Conservation (phyloP, 2,888 invertebrate genomes). For the Hedychridium roseum region DNA sequence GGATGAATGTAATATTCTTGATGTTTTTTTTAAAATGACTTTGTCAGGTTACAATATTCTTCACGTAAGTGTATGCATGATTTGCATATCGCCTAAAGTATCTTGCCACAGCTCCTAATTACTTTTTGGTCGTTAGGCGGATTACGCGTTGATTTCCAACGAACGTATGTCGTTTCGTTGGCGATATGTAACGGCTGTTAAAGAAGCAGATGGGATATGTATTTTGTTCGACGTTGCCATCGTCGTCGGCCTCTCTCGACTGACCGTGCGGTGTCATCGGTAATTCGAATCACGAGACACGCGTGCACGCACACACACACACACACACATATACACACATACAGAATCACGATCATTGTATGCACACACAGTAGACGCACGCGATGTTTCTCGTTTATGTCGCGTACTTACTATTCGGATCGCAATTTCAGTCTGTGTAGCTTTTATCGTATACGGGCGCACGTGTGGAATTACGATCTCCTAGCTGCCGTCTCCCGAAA, state of each 20-base stretch:
- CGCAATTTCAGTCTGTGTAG: constrained; percentile 12
- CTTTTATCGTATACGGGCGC: constrained; percentile 16
- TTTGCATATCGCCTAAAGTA: too few relatives aligned
- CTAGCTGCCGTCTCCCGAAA: background rate
- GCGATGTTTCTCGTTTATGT: background rate
- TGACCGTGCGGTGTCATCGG: constrained; percentile 17
- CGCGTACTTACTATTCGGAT: constrained; percentile 19
- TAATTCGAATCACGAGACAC: constrained; percentile 25
- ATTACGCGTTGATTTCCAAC: background rate
- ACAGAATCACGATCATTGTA: too few relatives aligned
- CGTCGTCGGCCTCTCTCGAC: constrained; percentile 2
- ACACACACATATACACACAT: too few relatives aligned
- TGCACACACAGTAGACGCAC: too few relatives aligned
- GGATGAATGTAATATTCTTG: too few relatives aligned
- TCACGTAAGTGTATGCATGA: too few relatives aligned
- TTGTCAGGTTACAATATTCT: too few relatives aligned
- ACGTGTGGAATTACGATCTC: constrained; percentile 21
- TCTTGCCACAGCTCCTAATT: too few relatives aligned
- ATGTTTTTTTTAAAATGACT: too few relatives aligned
- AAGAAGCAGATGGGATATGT: too few relatives aligned
- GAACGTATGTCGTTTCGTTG: constrained; percentile 9
- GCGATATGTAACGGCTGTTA: constrained; percentile 9
- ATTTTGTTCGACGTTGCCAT: constrained; percentile 4
- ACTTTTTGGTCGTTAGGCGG: too few relatives aligned
- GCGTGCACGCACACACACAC: constrained; percentile 8